phyloP scores from a whole-genome alignment of 2,113 vertebrate species.

The Salvelinus alpinus region DNA sequence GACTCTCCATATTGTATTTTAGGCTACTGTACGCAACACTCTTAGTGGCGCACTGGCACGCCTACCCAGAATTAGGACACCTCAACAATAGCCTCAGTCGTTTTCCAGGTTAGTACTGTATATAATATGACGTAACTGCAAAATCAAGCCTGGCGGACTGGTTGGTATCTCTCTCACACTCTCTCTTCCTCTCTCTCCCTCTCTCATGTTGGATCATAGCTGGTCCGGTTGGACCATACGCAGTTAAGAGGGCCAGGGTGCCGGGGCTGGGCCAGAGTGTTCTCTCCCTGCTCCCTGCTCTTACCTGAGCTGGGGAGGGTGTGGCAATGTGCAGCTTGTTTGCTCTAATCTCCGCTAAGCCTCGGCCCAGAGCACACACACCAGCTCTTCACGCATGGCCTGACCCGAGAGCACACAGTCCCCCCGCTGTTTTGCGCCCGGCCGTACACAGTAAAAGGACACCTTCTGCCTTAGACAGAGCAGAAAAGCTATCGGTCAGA shows the following conservation, averaged over 20 bases:
- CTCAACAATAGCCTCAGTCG: not conserved
- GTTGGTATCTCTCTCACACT: not conserved
- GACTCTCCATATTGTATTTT: too few relatives aligned
- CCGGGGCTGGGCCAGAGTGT: slow-evolving; percentile 18
- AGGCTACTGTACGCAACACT: too few relatives aligned
- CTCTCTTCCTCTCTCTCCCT: not conserved
- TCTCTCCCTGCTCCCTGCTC: slow-evolving; percentile 48
- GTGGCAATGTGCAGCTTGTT: slow-evolving; percentile 58
- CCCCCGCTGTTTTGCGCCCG: slow-evolving; percentile 39
- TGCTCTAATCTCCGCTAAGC: slow-evolving; percentile 61
- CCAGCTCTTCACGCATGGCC: slow-evolving; percentile 47
- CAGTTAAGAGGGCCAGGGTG: not conserved
- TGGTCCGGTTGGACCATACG: too few relatives aligned
- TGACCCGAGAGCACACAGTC: slow-evolving; percentile 51
- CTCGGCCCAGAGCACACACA: slow-evolving; percentile 46
- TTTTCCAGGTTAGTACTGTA: not conserved
- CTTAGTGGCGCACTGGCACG: too few relatives aligned
- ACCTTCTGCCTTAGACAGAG: not conserved
- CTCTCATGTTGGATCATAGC: not conserved
- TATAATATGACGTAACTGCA: not conserved
- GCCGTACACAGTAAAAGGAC: too few relatives aligned
- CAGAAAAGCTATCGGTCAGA: slow-evolving; percentile 35
- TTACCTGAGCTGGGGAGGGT: slow-evolving; percentile 56
- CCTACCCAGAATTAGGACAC: too few relatives aligned
- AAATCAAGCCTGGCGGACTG: not conserved